A percentile compares a stretch with the other conserved stretches of the same genome.
phyloP scores from a whole-genome alignment of 2,888 invertebrate genomes.

The Therioaphis trifolii region DNA sequence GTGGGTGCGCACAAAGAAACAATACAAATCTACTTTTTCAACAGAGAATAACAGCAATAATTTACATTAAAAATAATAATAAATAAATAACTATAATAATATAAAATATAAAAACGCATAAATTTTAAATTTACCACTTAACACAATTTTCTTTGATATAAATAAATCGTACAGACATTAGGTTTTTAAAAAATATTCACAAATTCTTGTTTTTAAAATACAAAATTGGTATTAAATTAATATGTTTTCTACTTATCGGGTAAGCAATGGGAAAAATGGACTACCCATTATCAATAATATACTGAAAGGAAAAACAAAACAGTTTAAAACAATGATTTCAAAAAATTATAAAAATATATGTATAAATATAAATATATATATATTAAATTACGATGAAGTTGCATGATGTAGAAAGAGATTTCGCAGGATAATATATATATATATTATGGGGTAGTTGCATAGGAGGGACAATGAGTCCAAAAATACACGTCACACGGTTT shows the following conservation, averaged over 20 bases:
- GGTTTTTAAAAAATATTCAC: slow-evolving; percentile 46
- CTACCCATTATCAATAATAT: neutral
- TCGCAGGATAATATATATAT: slow-evolving; percentile 21
- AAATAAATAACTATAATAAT: slow-evolving; percentile 62
- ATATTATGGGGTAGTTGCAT: too few species aligned
- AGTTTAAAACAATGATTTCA: slow-evolving; percentile 54
- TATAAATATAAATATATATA: slow-evolving; percentile 22
- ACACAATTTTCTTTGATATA: slow-evolving; percentile 39
- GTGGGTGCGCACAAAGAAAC: slow-evolving; percentile 46
- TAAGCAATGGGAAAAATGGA: slow-evolving; percentile 10
- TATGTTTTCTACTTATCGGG: neutral
- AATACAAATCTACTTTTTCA: slow-evolving; percentile 59
- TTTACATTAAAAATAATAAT: slow-evolving; percentile 62
- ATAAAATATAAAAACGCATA: slow-evolving; percentile 61
- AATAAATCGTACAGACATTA: slow-evolving; percentile 41
- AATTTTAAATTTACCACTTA: slow-evolving; percentile 54
- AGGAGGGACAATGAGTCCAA: too few species aligned
- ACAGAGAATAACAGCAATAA: slow-evolving; percentile 61
- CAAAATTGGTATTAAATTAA: slow-evolving; percentile 8
- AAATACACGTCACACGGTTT: neutral
- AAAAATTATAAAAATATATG: slow-evolving; percentile 46
- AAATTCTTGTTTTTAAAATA: slow-evolving; percentile 30
- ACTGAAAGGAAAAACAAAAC: neutral
- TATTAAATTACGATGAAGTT: neutral
- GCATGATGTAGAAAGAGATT: slow-evolving; percentile 5